These are phyloP conservation scores for Rhynchomys soricoides DNA, from an alignment of 2,113 vertebrate species.

Conservation along the genomic window DNA sequence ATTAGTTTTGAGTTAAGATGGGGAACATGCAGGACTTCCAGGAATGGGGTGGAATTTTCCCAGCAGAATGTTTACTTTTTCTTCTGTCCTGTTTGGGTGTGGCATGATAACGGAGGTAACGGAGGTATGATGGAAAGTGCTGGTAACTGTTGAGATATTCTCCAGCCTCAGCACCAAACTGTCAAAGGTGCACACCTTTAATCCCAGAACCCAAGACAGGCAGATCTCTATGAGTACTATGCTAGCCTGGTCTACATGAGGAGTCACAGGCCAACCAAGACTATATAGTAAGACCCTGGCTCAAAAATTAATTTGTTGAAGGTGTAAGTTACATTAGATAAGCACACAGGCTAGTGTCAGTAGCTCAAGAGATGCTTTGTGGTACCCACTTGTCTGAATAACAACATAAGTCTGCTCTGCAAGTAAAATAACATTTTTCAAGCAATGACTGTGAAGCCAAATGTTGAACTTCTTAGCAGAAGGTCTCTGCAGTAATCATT, in stretches of 20 bases:
- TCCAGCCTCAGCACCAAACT: background rate
- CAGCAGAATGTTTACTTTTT: background rate
- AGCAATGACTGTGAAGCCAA: background rate
- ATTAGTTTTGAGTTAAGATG: background rate
- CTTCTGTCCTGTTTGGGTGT: background rate
- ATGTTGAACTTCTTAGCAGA: background rate
- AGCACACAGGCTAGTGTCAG: background rate
- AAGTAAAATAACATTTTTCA: background rate
- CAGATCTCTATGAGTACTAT: background rate
- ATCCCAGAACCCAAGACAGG: background rate
- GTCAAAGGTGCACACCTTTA: background rate
- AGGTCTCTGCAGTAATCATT: background rate
- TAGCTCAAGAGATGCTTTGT: constrained; percentile 31
- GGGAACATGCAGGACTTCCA: background rate
- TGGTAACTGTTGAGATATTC: background rate
- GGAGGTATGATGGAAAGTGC: background rate
- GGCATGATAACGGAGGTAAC: background rate
- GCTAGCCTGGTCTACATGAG: background rate
- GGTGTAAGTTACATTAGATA: background rate
- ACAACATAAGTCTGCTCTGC: accelerated
- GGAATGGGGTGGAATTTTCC: background rate
- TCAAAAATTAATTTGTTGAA: background rate
- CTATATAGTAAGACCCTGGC: background rate
- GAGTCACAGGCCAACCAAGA: background rate
- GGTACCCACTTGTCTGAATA: background rate